These are phyloP conservation scores for Sarcophaga bullata DNA, from an alignment of 1,140 invertebrate genomes.

Conservation along the genomic window DNA sequence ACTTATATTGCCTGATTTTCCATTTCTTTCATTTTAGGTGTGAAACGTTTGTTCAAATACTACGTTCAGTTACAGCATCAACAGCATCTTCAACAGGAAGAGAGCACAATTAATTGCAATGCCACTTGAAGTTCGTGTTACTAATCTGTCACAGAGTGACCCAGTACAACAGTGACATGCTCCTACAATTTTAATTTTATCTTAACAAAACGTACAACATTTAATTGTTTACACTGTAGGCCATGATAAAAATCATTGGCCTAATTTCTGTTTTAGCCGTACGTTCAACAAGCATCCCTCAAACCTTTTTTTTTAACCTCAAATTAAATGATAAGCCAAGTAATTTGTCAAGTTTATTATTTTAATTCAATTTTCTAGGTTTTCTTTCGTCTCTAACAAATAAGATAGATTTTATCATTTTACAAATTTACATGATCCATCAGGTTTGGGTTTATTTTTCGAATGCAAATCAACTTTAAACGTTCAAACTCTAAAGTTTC, in stretches of 20 bases:
- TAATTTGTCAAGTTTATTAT: no score
- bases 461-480: no score
- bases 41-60: background rate
- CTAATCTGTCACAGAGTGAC: background rate
- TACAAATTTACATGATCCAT: no score
- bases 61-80: background rate
- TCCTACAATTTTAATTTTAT: background rate
- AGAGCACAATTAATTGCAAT: slow-evolving; percentile 6
- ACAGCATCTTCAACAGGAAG: background rate
- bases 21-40: background rate
- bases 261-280: background rate
- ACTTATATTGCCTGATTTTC: background rate
- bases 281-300: no score
- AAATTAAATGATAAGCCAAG: no score
- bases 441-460: no score
- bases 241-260: background rate
- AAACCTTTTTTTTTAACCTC: no score
- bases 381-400: no score
- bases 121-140: background rate
- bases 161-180: background rate
- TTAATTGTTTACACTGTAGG: background rate
- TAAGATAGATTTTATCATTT: no score
- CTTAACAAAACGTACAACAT: background rate
- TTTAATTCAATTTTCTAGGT: no score
- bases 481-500: no score